Evolutionary conservation across 2,797 vertebrate species (phyloP), one percentile per base, ranked within the genome.

Genomic region (Arremon brunneinucha): DNA sequence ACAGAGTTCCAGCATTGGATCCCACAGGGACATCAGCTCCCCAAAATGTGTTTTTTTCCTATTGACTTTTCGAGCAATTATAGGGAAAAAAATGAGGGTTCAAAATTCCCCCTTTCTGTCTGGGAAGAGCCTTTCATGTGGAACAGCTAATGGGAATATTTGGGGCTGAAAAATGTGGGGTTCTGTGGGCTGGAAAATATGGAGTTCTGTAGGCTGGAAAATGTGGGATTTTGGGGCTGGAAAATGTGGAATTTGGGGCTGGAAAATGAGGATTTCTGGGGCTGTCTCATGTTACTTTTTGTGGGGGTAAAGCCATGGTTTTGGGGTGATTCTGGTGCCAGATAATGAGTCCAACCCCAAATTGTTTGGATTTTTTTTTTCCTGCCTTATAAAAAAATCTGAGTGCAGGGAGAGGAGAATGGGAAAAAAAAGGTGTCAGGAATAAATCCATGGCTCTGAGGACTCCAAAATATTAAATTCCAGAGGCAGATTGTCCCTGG

Each of bases 201-300:
- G 44, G 43, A 11, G 6, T 21, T 44, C n/a, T n/a, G n/a, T 44
- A 11, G 43, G 20, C 20, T 21, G 43, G 43, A 44, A 44, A 44
- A 44, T 46, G 44, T 12, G 44, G 41, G 43, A 21, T n/a, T 44
- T 46, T 46, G 44, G 44, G 44, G 21, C 21, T 8, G 49, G 28
- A 52, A 30, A 47, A 47, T 47, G 47, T 4, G 47, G 49, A 27
- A 23, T 32, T 70, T 11, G 46, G 26, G 41, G 50, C 65, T 78
- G 75, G 35, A 57, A 56, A 35, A 35, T 26, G 21, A 10, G 74
- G 35, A 63, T 78, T 0, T 0, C 16, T 19, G 32, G 15, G 13
- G 7, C 10, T 3, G 32, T 30, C 8, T 57, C 13, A 1, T 0
- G 8, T 2, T 14, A 28, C 57, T 64, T 49, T 18, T 6, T 1